phyloP scores from a whole-genome alignment of 2,888 invertebrate genomes.

The Sarcophaga subvicina region DNA sequence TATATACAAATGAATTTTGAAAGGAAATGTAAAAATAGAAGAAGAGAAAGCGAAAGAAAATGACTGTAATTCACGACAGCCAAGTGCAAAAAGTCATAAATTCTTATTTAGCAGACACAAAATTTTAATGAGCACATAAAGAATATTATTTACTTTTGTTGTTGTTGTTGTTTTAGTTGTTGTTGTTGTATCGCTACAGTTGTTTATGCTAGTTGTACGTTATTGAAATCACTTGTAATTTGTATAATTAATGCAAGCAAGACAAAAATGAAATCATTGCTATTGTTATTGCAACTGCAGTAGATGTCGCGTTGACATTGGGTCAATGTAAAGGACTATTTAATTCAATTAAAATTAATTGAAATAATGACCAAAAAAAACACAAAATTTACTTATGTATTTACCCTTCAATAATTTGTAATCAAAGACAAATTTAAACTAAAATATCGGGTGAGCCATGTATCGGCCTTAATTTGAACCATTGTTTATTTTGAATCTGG shows the following conservation, averaged over 20 bases:
- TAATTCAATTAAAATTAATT: constrained; percentile 3
- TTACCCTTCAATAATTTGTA: constrained; percentile 1
- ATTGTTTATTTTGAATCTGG: too few relatives aligned
- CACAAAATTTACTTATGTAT: background rate
- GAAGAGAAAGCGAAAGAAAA: background rate
- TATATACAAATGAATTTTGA: background rate
- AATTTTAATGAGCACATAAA: constrained; percentile 61
- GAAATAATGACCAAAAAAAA: background rate
- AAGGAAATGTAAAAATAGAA: background rate
- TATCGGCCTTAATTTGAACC: too few relatives aligned
- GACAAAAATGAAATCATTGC: background rate
- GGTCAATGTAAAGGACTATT: background rate
- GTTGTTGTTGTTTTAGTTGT: constrained; percentile 11
- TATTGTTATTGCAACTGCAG: background rate
- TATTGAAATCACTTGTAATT: constrained; percentile 28
- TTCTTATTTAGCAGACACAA: constrained; percentile 61
- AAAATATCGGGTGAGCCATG: background rate
- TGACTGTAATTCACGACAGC: constrained; percentile 35
- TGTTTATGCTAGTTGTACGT: background rate
- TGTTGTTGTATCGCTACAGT: background rate
- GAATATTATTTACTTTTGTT: constrained; percentile 12
- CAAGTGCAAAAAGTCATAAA: constrained; percentile 59
- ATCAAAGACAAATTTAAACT: background rate
- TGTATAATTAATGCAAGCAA: constrained; percentile 33
- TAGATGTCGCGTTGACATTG: constrained; percentile 19